A percentile compares a stretch with the other conserved stretches of the same genome.
Conservation (phyloP, 2,888 invertebrate genomes). For the Neoascia interrupta region DNA sequence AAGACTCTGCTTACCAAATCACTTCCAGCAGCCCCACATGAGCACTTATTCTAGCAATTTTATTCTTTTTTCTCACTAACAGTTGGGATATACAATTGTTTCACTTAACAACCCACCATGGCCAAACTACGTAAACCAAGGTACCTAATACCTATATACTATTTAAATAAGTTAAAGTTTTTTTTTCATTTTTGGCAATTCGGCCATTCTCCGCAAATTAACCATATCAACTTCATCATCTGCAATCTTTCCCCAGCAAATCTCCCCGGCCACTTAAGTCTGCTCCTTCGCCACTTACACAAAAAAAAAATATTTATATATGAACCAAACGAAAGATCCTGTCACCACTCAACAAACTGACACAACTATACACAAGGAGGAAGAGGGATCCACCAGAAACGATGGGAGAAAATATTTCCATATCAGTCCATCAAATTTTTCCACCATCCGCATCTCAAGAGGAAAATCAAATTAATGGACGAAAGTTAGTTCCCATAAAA, state of each 20-base stretch:
- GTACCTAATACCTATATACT: too few relatives aligned
- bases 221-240: constrained; percentile 65
- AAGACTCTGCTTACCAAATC: too few relatives aligned
- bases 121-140: too few relatives aligned
- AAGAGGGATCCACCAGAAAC: background rate
- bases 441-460: constrained; percentile 68
- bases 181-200: too few relatives aligned
- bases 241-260: constrained; percentile 56
- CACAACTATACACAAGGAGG: constrained; percentile 15
- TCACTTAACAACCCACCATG: too few relatives aligned
- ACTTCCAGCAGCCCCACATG: too few relatives aligned
- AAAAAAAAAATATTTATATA: constrained; percentile 8
- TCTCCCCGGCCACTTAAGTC: constrained; percentile 53
- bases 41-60: too few relatives aligned
- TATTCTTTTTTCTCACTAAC: too few relatives aligned
- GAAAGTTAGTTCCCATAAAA: constrained; percentile 69
- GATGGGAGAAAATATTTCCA: constrained; percentile 55
- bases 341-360: constrained; percentile 67
- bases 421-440: constrained; percentile 69
- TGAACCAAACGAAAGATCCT: constrained; percentile 20
- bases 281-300: background rate
- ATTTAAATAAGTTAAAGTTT: too few relatives aligned
- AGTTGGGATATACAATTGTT: too few relatives aligned
- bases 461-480: constrained; percentile 70
- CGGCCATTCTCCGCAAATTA: constrained; percentile 65